A percentile compares a stretch with the other conserved stretches of the same genome.
Conservation (phyloP, 2,888 invertebrate species). For the Hylaea fasciaria region DNA sequence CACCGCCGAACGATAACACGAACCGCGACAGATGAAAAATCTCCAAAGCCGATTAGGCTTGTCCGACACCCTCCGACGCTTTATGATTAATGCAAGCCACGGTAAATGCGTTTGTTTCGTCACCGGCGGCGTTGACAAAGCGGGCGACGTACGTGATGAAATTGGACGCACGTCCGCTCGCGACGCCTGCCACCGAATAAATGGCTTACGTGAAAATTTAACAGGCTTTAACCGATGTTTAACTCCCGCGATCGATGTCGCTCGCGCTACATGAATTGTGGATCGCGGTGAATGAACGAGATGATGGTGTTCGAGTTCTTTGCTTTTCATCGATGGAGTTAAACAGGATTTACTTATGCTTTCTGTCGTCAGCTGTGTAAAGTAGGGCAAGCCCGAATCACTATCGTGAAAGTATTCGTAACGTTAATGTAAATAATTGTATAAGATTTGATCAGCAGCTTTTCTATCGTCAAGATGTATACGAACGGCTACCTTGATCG, state of each 20-base stretch:
- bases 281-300: conserved; percentile 22
- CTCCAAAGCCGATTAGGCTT: conserved; percentile 38
- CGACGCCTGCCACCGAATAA: conserved; percentile 36
- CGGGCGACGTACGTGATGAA: conserved; percentile 47
- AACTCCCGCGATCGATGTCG: conserved; percentile 35
- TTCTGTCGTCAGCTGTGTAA: too few relatives aligned
- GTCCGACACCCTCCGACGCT: conserved; percentile 40
- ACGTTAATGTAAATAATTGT: too few relatives aligned
- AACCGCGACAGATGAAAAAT: conserved; percentile 32
- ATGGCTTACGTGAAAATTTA: conserved; percentile 43
- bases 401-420: too few relatives aligned
- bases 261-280: conserved; percentile 31
- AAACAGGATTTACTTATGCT: neutral
- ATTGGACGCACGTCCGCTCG: conserved; percentile 45
- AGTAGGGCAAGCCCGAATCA: too few relatives aligned
- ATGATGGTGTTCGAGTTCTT: conserved; percentile 5
- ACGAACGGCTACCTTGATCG: too few relatives aligned
- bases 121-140: conserved; percentile 50
- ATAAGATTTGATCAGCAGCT: too few relatives aligned
- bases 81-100: conserved; percentile 53
- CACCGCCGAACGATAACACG: conserved; percentile 20
- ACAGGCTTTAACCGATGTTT: conserved; percentile 34
- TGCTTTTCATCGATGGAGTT: neutral
- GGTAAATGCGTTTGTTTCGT: conserved; percentile 54
- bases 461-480: too few relatives aligned